phyloP scores from a whole-genome alignment of 64 coral and sea anemone species.

The Hydrozoanthus tunicans region DNA sequence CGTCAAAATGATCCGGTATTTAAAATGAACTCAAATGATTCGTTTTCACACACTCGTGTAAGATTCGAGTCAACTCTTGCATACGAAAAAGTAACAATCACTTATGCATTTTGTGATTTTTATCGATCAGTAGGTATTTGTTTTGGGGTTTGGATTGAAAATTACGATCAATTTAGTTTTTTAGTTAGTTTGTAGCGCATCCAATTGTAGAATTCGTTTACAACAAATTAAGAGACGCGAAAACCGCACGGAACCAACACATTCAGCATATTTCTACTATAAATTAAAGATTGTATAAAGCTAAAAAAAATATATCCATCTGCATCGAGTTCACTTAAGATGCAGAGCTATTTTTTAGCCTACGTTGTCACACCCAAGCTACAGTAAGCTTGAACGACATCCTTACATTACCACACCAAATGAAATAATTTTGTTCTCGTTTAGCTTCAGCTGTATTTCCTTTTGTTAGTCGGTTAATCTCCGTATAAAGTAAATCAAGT shows the following conservation, averaged over 20 bases:
- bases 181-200: background rate
- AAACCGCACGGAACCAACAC: background rate
- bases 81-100: background rate
- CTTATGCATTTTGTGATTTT: background rate
- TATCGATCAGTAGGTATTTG: background rate
- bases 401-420: too few relatives aligned
- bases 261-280: background rate
- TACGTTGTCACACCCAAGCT: too few relatives aligned
- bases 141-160: slow-evolving; percentile 18
- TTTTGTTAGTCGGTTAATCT: background rate
- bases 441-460: too few relatives aligned
- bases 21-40: background rate
- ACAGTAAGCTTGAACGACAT: too few relatives aligned
- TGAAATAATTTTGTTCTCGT: too few relatives aligned
- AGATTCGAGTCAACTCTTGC: background rate
- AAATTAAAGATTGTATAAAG: too few relatives aligned
- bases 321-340: too few relatives aligned
- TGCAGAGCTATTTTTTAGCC: too few relatives aligned
- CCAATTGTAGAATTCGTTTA: background rate
- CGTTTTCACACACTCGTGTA: background rate
- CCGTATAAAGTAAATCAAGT: background rate
- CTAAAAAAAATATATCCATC: too few relatives aligned
- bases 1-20: background rate
- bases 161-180: background rate
- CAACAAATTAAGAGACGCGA: background rate